A percentile compares a stretch with the other conserved stretches of the same genome.
Evolutionary conservation across 2,113 vertebrate genomes (phyloP).

Genomic region (Engraulis encrasicolus): DNA sequence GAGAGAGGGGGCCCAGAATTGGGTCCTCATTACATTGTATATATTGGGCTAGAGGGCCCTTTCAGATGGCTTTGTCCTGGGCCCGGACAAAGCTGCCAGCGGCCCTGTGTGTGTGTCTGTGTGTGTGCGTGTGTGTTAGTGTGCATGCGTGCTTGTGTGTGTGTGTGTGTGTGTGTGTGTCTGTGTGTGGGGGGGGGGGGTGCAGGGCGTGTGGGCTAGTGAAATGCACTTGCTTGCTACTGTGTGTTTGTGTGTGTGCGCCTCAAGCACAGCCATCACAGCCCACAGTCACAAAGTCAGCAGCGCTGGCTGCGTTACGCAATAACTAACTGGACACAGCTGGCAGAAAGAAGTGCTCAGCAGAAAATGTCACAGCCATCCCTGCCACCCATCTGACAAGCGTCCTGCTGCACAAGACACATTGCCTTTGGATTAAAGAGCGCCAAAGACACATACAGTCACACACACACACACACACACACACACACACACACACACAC

Average conservation of each 20-base stretch:
- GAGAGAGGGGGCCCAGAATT: no score
- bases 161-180: no score
- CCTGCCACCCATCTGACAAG: neutral
- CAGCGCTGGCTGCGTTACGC: neutral
- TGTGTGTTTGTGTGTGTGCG: neutral
- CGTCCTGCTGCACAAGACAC: neutral
- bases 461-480: neutral
- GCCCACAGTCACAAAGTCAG: no score
- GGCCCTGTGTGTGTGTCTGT: no score
- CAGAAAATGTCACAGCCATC: slow-evolving; percentile 3
- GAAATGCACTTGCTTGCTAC: neutral
- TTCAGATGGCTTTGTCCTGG: no score
- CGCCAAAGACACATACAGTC: neutral
- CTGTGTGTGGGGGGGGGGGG: no score
- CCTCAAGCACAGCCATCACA: neutral
- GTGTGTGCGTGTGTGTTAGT: no score
- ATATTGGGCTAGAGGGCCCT: no score
- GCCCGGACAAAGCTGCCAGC: no score
- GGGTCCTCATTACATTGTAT: no score
- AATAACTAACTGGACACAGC: slow-evolving; percentile 1
- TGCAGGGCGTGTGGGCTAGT: neutral
- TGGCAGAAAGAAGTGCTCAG: neutral
- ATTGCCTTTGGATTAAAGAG: neutral
- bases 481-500: neutral
- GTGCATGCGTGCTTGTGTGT: no score